These are phyloP conservation scores for Harpagoxenus sublaevis DNA, from an alignment of 2,888 invertebrate species.

Conservation along the genomic window DNA sequence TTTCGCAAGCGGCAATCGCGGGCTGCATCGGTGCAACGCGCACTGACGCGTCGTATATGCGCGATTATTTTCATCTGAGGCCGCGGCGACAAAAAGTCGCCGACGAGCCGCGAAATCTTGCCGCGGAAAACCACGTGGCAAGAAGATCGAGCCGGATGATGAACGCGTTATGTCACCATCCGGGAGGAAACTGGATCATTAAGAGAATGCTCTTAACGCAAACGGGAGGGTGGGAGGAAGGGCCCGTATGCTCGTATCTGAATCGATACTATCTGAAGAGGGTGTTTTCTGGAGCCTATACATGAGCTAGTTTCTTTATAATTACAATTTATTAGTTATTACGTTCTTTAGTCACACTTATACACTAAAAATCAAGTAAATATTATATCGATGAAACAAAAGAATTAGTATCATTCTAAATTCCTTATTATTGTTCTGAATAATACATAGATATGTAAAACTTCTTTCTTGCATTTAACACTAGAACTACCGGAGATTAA, in stretches of 20 bases:
- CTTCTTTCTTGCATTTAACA: neutral
- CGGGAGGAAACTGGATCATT: conserved; percentile 26
- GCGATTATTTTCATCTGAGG: conserved; percentile 72
- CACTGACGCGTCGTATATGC: conserved; percentile 73
- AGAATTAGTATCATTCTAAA: neutral
- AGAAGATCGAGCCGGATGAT: conserved; percentile 37
- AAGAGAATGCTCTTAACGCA: neutral
- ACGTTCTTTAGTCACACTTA: neutral
- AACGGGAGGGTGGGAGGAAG: neutral
- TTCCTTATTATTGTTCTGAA: neutral
- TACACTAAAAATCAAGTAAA: neutral
- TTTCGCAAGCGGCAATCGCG: conserved; percentile 66
- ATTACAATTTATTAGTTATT: neutral
- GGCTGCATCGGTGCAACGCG: conserved; percentile 37
- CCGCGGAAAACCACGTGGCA: conserved; percentile 22
- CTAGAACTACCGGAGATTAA: too few species aligned
- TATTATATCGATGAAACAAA: neutral
- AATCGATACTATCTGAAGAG: neutral
- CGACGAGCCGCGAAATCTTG: conserved; percentile 47
- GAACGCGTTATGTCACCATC: conserved; percentile 37
- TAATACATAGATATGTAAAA: neutral
- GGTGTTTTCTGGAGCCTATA: neutral
- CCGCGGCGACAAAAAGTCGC: conserved; percentile 66
- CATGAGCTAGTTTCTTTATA: neutral
- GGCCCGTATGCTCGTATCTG: neutral